Percentiles rank a stretch among this genome's conserved stretches.
Conservation (phyloP, 2,797 vertebrate species). For the Brachyrhaphis roseni region DNA sequence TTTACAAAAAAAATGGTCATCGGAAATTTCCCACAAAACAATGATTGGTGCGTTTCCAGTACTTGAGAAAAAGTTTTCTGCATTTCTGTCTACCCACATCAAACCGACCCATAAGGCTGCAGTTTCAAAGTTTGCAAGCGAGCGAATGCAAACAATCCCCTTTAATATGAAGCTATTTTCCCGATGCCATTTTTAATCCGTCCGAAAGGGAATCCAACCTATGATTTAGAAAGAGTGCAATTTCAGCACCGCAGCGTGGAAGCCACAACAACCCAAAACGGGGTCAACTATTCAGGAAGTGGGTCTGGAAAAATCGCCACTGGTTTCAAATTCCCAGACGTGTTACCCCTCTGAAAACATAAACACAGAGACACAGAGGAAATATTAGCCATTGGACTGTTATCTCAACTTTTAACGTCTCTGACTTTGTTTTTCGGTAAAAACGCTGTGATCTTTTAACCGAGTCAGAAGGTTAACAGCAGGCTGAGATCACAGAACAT, state of each 20-base stretch:
- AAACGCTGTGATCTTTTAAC: conserved; percentile 63
- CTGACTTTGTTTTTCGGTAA: conserved; percentile 27
- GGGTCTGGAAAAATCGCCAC: conserved; percentile 53
- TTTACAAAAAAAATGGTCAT: neutral
- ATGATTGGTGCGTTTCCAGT: neutral
- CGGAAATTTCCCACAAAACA: neutral
- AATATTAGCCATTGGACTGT: conserved; percentile 27
- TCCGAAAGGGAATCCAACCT: conserved; percentile 54
- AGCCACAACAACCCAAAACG: conserved; percentile 60
- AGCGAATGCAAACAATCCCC: conserved; percentile 58
- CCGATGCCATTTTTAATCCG: conserved; percentile 60
- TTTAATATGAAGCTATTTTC: conserved; percentile 60
- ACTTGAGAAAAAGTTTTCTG: neutral
- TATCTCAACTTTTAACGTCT: conserved; percentile 29
- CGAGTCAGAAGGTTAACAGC: conserved; percentile 60
- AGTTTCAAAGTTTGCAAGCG: conserved; percentile 63
- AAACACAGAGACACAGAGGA: conserved; percentile 9
- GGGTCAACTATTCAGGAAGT: conserved; percentile 70
- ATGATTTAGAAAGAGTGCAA: conserved; percentile 62
- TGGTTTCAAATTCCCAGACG: conserved; percentile 38
- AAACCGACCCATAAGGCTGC: conserved; percentile 28
- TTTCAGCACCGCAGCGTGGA: conserved; percentile 56
- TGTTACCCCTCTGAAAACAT: conserved; percentile 37
- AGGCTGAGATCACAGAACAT: conserved; percentile 64
- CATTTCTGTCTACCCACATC: conserved; percentile 50